A percentile compares a stretch with the other conserved stretches of the same genome.
phyloP scores from a whole-genome alignment of 2,888 invertebrate genomes.

The Sialis lutaria region DNA sequence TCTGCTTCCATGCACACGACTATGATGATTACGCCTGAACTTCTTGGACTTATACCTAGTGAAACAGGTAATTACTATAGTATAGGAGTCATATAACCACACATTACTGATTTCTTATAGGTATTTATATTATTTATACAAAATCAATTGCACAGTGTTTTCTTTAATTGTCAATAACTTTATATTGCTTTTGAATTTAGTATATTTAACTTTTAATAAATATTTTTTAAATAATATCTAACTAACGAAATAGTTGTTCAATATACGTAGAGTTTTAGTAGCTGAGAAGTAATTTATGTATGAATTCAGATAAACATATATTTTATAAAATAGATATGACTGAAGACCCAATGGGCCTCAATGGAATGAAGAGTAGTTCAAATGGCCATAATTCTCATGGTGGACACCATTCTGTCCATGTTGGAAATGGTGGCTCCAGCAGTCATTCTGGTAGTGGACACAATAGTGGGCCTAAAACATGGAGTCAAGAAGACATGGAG shows the following conservation, averaged over 20 bases:
- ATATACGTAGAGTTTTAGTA: too few relatives aligned
- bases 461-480: slow-evolving; percentile 59
- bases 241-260: too few relatives aligned
- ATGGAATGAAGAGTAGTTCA: not conserved
- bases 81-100: not conserved
- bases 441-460: slow-evolving; percentile 16
- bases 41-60: slow-evolving; percentile 37
- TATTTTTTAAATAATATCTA: too few relatives aligned
- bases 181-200: too few relatives aligned
- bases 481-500: slow-evolving; percentile 84
- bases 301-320: not conserved
- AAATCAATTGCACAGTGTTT: too few relatives aligned
- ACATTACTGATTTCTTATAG: not conserved
- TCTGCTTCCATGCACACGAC: slow-evolving; percentile 28
- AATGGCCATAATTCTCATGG: slow-evolving; percentile 3
- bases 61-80: slow-evolving; percentile 10
- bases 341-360: not conserved
- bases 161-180: too few relatives aligned
- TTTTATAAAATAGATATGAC: not conserved
- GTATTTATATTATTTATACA: not conserved
- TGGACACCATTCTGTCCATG: slow-evolving; percentile 9
- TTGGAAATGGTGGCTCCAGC: slow-evolving; percentile 18
- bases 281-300: not conserved
- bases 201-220: too few relatives aligned
- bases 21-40: slow-evolving; percentile 44